Percentiles rank a stretch among this genome's conserved stretches.
Evolutionary conservation across 2,888 invertebrate genomes (phyloP).

Genomic region (Pseudococcus jackbeardsleyi): DNA sequence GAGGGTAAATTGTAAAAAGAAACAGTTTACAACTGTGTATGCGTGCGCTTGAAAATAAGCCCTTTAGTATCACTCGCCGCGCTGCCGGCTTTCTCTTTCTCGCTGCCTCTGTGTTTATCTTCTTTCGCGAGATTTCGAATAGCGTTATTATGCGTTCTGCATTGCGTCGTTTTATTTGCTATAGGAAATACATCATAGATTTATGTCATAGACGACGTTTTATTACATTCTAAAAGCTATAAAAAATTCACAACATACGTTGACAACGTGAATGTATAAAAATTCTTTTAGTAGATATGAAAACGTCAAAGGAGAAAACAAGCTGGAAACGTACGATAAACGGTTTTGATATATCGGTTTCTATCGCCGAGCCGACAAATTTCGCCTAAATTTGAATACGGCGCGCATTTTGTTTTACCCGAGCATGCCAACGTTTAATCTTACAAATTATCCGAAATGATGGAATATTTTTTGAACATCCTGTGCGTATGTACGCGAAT

Average conservation of each 20-base stretch:
- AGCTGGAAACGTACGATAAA: conserved; percentile 44
- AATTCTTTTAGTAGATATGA: conserved; percentile 43
- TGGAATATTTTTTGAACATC: neutral
- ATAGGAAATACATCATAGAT: conserved; percentile 36
- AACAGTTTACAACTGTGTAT: conserved; percentile 20
- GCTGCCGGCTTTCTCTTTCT: neutral
- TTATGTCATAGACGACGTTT: conserved; percentile 50
- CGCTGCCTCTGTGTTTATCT: neutral
- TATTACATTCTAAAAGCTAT: conserved; percentile 50
- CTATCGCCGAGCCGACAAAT: neutral
- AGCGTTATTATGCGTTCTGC: conserved; percentile 48
- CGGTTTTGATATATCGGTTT: conserved; percentile 45
- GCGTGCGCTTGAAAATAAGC: conserved; percentile 23
- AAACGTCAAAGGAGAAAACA: conserved; percentile 42
- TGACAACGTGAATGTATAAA: conserved; percentile 43
- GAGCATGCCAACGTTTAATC: neutral
- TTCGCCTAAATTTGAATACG: conserved; percentile 9
- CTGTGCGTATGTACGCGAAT: neutral
- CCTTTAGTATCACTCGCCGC: neutral
- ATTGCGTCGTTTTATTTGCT: conserved; percentile 48
- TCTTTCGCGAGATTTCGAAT: conserved; percentile 10
- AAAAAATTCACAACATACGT: conserved; percentile 42
- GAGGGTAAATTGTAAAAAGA: conserved; percentile 16
- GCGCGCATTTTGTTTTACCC: neutral
- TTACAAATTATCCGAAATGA: neutral